phyloP scores from a whole-genome alignment of 2,113 vertebrate genomes.

The Anas platyrhynchos region DNA sequence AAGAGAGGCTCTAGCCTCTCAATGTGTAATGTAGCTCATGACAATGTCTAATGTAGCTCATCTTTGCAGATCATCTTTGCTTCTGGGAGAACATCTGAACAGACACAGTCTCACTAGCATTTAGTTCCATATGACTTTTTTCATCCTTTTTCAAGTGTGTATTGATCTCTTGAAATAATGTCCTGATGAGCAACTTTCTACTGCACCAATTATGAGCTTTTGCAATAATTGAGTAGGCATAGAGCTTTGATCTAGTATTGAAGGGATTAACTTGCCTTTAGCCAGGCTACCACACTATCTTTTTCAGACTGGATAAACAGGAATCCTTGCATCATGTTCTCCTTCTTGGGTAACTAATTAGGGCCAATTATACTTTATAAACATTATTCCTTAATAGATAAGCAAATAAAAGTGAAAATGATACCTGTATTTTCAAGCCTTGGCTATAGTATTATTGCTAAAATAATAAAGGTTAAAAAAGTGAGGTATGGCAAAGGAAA shows the following conservation, averaged over 20 bases:
- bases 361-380: constrained; percentile 20
- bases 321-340: constrained; percentile 37
- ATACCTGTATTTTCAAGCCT: neutral
- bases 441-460: neutral
- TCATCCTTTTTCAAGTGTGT: neutral
- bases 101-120: neutral
- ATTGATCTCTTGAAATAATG: neutral
- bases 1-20: neutral
- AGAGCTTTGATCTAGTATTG: neutral
- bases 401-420: neutral
- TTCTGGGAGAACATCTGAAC: neutral
- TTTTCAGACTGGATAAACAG: constrained; percentile 32
- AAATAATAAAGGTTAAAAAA: neutral
- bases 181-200: neutral
- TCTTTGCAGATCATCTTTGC: neutral
- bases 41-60: neutral
- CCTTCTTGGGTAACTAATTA: constrained; percentile 16
- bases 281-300: neutral
- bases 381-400: neutral
- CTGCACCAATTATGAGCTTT: neutral
- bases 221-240: neutral
- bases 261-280: neutral
- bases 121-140: neutral
- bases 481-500: neutral
- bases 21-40: neutral